phyloP scores from a whole-genome alignment of 2,113 vertebrate species.

The Limanda limanda region DNA sequence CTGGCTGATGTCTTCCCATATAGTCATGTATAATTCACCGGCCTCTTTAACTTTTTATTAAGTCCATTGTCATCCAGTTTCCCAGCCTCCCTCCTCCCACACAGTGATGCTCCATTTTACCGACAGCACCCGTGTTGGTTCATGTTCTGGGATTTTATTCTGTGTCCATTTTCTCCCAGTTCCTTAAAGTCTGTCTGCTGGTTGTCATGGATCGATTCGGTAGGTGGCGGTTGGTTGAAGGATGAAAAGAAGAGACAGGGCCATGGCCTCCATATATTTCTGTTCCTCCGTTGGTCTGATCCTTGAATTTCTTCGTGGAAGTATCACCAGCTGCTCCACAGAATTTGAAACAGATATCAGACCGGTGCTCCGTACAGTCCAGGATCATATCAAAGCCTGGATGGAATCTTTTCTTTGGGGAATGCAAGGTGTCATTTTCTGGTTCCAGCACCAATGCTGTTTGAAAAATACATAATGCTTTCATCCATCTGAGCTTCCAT shows the following conservation, averaged over 20 bases:
- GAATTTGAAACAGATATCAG: neutral
- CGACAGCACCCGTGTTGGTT: neutral
- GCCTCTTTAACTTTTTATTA: conserved; percentile 75
- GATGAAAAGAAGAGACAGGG: neutral
- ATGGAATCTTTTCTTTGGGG: too few relatives aligned
- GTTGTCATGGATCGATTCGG: neutral
- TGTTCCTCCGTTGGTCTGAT: conserved; percentile 8
- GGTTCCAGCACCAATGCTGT: too few relatives aligned
- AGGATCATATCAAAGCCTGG: neutral
- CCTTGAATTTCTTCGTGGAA: neutral
- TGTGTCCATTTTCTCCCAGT: conserved; percentile 28
- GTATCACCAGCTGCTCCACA: neutral
- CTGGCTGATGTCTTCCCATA: conserved; percentile 74
- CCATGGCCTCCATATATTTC: too few relatives aligned
- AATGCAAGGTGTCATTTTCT: too few relatives aligned
- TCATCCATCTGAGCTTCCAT: too few relatives aligned
- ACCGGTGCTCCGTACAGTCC: neutral
- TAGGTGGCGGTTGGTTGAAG: neutral
- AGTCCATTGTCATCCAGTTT: conserved; percentile 64
- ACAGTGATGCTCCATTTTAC: conserved; percentile 7
- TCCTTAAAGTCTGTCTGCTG: conserved; percentile 9
- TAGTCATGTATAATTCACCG: conserved; percentile 75
- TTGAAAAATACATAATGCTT: too few relatives aligned
- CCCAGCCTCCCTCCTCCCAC: conserved; percentile 17
- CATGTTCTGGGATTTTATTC: conserved; percentile 34